Percentiles rank a stretch among this genome's conserved stretches.
These are phyloP conservation scores for Drosophila biarmipes DNA, from an alignment of 1,140 invertebrate genomes.

Conservation along the genomic window DNA sequence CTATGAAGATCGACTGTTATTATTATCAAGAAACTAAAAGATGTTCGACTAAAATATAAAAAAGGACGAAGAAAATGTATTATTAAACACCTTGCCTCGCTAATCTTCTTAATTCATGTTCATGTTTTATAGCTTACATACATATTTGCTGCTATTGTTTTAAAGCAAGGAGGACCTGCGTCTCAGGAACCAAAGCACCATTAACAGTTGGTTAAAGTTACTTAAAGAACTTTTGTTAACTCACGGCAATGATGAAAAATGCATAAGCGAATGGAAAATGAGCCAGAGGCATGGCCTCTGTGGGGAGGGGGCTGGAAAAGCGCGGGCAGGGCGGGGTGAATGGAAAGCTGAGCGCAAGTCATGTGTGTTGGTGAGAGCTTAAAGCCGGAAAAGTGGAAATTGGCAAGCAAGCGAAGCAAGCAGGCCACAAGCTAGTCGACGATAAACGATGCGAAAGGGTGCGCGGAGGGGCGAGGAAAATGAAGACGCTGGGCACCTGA, in stretches of 20 bases:
- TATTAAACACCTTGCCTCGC: no score
- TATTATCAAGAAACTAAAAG: no score
- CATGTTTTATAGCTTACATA: not conserved
- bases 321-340: conserved; percentile 1
- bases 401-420: conserved; percentile 73
- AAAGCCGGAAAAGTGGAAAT: conserved; percentile 80
- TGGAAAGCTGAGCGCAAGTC: conserved; percentile 4
- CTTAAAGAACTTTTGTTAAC: conserved; percentile 48
- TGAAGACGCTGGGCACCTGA: not conserved
- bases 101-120: not conserved
- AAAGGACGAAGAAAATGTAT: no score
- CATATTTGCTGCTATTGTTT: conserved; percentile 1
- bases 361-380: conserved; percentile 56
- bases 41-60: no score
- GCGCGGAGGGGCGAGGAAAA: not conserved
- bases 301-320: conserved; percentile 4
- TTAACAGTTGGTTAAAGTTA: conserved; percentile 45
- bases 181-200: conserved; percentile 15
- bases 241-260: conserved; percentile 60
- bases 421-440: conserved; percentile 55
- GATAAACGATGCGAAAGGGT: conserved; percentile 8
- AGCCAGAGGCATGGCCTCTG: conserved; percentile 18
- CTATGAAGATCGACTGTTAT: no score
- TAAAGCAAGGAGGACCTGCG: conserved; percentile 9
- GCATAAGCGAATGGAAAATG: conserved; percentile 64